Evolutionary conservation across 2,113 vertebrate species (phyloP).

Genomic region (Gobiocypris rarus): DNA sequence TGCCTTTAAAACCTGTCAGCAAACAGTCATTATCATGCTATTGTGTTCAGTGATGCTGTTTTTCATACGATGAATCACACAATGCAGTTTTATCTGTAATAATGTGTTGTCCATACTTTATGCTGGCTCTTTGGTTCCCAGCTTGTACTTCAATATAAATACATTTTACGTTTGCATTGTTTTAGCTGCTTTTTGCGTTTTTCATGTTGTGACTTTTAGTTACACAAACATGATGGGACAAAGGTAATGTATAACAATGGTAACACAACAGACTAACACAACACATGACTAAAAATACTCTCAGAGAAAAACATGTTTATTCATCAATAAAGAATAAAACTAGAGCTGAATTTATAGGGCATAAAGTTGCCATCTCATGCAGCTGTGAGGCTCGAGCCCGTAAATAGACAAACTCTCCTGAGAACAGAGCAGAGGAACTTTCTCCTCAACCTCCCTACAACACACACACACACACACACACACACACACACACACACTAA

Average conservation of each 20-base stretch:
- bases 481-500: too few species aligned
- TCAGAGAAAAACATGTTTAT: not conserved
- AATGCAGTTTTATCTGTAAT: not conserved
- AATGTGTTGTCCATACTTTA: not conserved
- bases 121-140: not conserved
- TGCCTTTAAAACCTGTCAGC: too few species aligned
- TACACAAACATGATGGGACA: not conserved
- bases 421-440: slow-evolving; percentile 58
- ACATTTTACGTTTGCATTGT: not conserved
- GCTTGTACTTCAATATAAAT: not conserved
- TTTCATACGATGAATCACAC: too few species aligned
- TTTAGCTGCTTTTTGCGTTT: not conserved
- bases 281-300: not conserved
- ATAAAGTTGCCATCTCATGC: slow-evolving; percentile 64
- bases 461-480: slow-evolving; percentile 3
- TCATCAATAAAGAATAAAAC: not conserved
- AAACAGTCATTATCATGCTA: too few species aligned
- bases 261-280: not conserved
- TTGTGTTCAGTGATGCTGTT: too few species aligned
- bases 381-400: slow-evolving; percentile 59
- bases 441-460: not conserved
- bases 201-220: not conserved
- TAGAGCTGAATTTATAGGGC: slow-evolving; percentile 59
- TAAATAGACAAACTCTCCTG: slow-evolving; percentile 76
- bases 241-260: too few species aligned